Conservation (phyloP, 2,888 invertebrate genomes). For the Ectemnius lituratus region DNA sequence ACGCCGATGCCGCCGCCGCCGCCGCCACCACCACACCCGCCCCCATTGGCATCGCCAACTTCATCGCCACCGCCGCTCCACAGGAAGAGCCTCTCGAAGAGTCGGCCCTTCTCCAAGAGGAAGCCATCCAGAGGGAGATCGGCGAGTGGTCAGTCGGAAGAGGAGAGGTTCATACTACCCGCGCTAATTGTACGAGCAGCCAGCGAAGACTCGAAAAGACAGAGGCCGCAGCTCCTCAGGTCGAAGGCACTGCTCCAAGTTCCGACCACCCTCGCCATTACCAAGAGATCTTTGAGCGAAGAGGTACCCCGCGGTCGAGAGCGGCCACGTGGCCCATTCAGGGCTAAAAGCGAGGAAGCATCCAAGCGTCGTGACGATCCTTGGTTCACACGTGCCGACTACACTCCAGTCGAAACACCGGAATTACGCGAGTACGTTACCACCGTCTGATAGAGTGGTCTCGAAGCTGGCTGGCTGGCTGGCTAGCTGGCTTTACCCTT, state of each 20-base stretch:
- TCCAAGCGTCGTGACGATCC: constrained; percentile 67
- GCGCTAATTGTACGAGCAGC: constrained; percentile 64
- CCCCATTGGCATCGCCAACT: too few relatives aligned
- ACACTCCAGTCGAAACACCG: constrained; percentile 48
- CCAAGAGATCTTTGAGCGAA: constrained; percentile 74
- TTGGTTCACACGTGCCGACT: constrained; percentile 63
- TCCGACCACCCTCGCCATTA: constrained; percentile 64
- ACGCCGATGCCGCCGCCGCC: constrained; percentile 24
- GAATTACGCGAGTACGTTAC: constrained; percentile 75
- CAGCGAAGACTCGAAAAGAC: constrained; percentile 69
- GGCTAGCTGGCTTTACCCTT: neutral
- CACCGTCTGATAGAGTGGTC: constrained; percentile 64
- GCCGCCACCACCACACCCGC: constrained; percentile 41
- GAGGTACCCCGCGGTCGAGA: constrained; percentile 70
- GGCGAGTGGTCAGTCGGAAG: constrained; percentile 60
- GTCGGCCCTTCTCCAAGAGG: constrained; percentile 61
- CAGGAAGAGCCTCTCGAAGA: constrained; percentile 55
- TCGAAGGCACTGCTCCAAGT: constrained; percentile 73
- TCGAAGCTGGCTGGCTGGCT: neutral
- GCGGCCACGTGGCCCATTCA: constrained; percentile 65
- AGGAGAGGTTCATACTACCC: constrained; percentile 59
- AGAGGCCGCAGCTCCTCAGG: constrained; percentile 69
- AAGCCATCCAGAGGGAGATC: constrained; percentile 64
- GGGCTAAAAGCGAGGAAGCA: constrained; percentile 75
- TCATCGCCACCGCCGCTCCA: constrained; percentile 54